Conservation (phyloP, 1,140 invertebrate genomes). For the Megathymus violae region DNA sequence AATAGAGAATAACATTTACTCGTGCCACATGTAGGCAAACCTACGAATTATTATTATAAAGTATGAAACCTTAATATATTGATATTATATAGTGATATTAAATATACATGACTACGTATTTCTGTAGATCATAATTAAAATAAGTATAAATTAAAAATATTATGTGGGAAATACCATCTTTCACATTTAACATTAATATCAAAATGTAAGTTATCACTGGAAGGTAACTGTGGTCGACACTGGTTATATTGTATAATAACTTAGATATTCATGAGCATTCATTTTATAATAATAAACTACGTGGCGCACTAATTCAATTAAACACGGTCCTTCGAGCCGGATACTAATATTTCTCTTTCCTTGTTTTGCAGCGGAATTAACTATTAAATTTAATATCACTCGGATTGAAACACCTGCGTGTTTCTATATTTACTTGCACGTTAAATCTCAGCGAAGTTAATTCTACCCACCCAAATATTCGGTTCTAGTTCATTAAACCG, state of each 20-base stretch:
- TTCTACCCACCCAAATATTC: conserved; percentile 32
- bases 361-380: neutral
- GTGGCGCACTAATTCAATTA: neutral
- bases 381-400: conserved; percentile 13
- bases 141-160: too few species aligned
- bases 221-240: too few species aligned
- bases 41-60: too few species aligned
- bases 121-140: too few species aligned
- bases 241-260: neutral
- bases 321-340: neutral
- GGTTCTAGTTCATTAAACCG: conserved; percentile 31
- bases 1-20: too few species aligned
- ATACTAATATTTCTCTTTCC: conserved; percentile 4
- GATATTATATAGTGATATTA: too few species aligned
- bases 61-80: too few species aligned
- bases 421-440: conserved; percentile 22
- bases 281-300: neutral
- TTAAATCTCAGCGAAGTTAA: conserved; percentile 24
- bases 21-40: too few species aligned
- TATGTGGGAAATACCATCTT: too few species aligned
- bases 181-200: too few species aligned
- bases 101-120: too few species aligned
- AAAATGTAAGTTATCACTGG: too few species aligned
- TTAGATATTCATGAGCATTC: neutral
- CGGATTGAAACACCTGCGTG: conserved; percentile 15